phyloP scores from a whole-genome alignment of 2,797 vertebrate species.

The Thalassophryne amazonica region DNA sequence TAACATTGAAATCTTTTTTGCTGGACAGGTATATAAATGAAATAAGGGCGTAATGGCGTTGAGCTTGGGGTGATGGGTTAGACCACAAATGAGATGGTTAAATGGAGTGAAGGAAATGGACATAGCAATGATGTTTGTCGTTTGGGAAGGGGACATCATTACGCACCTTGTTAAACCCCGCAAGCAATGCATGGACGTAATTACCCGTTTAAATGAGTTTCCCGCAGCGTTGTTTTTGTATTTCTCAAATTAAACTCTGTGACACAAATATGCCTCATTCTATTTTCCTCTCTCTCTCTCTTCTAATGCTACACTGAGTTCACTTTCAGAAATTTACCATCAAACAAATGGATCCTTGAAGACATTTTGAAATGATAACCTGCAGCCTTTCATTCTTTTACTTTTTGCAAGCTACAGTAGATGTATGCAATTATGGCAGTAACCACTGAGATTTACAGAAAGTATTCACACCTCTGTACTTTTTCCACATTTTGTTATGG shows the following conservation, averaged over 20 bases:
- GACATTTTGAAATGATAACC: constrained; percentile 9
- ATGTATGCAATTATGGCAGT: too few species aligned
- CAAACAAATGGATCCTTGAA: constrained; percentile 9
- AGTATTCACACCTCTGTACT: too few species aligned
- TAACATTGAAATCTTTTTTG: constrained; percentile 26
- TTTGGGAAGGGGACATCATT: constrained; percentile 67
- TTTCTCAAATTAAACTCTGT: constrained; percentile 55
- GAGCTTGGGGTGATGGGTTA: constrained; percentile 40
- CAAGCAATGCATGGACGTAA: constrained; percentile 58
- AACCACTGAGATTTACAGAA: too few species aligned
- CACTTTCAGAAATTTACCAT: constrained; percentile 6
- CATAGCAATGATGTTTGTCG: constrained; percentile 64
- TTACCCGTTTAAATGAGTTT: constrained; percentile 75
- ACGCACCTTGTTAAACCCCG: constrained; percentile 72
- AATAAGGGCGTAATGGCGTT: constrained; percentile 32
- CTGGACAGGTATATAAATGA: constrained; percentile 14
- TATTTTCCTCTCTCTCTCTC: constrained; percentile 30
- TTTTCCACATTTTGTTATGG: too few species aligned
- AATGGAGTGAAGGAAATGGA: constrained; percentile 65
- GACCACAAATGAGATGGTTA: constrained; percentile 48
- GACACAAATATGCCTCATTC: constrained; percentile 53
- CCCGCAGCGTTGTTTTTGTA: constrained; percentile 36
- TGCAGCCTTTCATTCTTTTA: constrained; percentile 13
- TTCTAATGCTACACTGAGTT: background rate
- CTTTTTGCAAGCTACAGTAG: too few species aligned